Evolutionary conservation across 2,113 vertebrate genomes (phyloP).

Genomic region (human): GRCh38 chr14:59194001-59194500

Average conservation of each 20-base stretch:
- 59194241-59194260: background rate
- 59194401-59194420: background rate
- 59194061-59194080: background rate
- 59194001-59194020: background rate
- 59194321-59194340: background rate
- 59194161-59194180: background rate
- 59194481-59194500: slow-evolving; percentile 50
- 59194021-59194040: background rate
- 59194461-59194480: background rate
- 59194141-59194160: background rate
- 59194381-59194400: background rate
- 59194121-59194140: background rate
- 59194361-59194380: background rate
- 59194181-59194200: background rate
- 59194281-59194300: background rate
- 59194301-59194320: slow-evolving; percentile 33
- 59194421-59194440: background rate
- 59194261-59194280: background rate
- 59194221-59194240: slow-evolving; percentile 5
- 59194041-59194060: background rate
- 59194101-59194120: background rate
- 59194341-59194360: slow-evolving; percentile 37
- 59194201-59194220: slow-evolving; percentile 12
- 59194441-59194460: background rate
- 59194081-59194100: background rate